Evolutionary conservation across 2,888 invertebrate genomes (phyloP), one percentile per base, ranked within the genome.

Genomic region (Phlogophora meticulosa): DNA sequence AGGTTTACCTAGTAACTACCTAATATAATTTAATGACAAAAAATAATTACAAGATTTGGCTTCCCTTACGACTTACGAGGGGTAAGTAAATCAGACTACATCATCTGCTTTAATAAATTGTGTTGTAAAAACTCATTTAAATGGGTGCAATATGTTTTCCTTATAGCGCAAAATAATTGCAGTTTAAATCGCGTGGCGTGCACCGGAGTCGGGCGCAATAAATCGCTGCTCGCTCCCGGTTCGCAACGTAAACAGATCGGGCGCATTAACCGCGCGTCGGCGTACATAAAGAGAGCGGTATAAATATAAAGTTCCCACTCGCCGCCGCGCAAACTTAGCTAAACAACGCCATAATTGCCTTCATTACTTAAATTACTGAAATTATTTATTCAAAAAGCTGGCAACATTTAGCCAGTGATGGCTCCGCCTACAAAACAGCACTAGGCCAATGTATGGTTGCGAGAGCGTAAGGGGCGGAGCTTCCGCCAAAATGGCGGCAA

Each of bases 331-430:
- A 92, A 95, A 95, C 95, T 95, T 95, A 95, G 95, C 95, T 95
- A 95, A 95, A 95, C 95, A 95, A 95, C 95, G 94, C 95, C 95
- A 95, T 95, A 95, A 95, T 95, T 95, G 95, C 95, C 95, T 95
- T 95, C 95, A 95, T 95, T 95, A 95, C 95, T 95, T 95, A 95
- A 95, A 95, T 95, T 95, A 95, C 95, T 93, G 94, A 95, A 95
- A 95, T 95, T 95, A 95, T 95, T 95, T 95, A 95, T 95, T 95
- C 95, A 95, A 94, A 95, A 95, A 95, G 94, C 95, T 95, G 95
- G 95, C 95, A 95, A 95, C 95, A 95, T 94, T 94, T 90, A 90
- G 91, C 91, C 87, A 89, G 85, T 84, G 68, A 83, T 77, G 80
- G 85, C 89, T 76, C 93, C 93, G 89, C 94, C 94, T 84, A 61